These are phyloP conservation scores for Onychostruthus taczanowskii DNA, from an alignment of 2,113 vertebrate species.

Conservation along the genomic window DNA sequence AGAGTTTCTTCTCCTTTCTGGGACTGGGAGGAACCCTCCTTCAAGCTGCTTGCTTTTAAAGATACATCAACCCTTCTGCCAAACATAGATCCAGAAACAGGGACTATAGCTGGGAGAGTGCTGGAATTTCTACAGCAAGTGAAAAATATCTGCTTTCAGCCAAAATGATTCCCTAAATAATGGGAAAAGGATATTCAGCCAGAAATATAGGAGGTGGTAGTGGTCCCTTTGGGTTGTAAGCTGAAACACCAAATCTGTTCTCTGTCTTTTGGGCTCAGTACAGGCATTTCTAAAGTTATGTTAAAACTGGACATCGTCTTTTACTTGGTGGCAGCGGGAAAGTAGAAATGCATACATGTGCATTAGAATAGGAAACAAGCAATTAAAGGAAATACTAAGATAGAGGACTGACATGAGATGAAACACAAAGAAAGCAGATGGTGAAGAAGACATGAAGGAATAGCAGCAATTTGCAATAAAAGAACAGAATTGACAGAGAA, in stretches of 20 bases:
- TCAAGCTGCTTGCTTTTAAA: not conserved
- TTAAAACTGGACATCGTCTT: not conserved
- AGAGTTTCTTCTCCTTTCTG: not conserved
- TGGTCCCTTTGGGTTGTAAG: not conserved
- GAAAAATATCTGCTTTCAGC: not conserved
- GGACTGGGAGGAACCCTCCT: not conserved
- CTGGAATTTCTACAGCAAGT: not conserved
- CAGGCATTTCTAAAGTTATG: not conserved
- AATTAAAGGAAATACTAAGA: not conserved
- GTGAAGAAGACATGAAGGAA: not conserved
- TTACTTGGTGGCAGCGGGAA: not conserved
- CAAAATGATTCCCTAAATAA: not conserved
- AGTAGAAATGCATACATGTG: not conserved
- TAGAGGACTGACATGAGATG: not conserved
- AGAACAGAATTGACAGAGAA: not conserved
- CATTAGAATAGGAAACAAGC: not conserved
- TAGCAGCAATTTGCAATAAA: not conserved
- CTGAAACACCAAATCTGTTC: not conserved
- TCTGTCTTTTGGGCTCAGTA: not conserved
- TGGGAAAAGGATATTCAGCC: not conserved
- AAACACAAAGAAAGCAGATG: not conserved
- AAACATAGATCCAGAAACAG: not conserved
- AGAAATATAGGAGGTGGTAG: not conserved
- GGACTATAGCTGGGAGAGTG: not conserved
- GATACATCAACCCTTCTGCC: not conserved